Percentiles rank a stretch among this genome's conserved stretches.
phyloP scores from a whole-genome alignment of 1,140 invertebrate species.

The Paramacrobiotus metropolitanus region DNA sequence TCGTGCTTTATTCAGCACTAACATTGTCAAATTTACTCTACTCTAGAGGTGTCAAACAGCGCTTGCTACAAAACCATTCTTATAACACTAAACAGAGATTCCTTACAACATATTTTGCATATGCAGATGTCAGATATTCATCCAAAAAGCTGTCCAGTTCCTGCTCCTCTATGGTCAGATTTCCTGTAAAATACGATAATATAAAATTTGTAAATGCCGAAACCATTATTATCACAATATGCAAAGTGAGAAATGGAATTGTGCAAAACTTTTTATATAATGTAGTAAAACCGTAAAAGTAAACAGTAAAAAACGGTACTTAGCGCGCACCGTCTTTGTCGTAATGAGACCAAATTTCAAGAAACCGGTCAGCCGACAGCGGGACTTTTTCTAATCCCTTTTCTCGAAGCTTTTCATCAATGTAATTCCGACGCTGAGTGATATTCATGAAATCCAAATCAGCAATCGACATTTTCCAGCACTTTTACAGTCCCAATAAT shows the following conservation, averaged over 20 bases:
- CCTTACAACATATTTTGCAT: background rate
- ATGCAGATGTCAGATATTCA: background rate
- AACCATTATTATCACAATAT: background rate
- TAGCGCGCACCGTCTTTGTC: background rate
- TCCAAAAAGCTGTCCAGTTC: background rate
- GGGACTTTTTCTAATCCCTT: background rate
- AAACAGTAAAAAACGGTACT: too few species aligned
- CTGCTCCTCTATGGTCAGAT: conserved; percentile 1
- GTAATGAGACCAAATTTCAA: background rate
- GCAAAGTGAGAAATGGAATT: background rate
- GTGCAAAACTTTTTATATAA: background rate
- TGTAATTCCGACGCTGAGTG: background rate
- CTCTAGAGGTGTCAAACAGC: too few species aligned
- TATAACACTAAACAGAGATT: too few species aligned
- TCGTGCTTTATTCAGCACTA: too few species aligned
- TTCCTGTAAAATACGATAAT: too few species aligned
- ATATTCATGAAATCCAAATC: background rate
- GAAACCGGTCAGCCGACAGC: background rate
- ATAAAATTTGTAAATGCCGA: too few species aligned
- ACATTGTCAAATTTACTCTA: too few species aligned
- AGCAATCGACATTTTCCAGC: background rate
- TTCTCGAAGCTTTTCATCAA: background rate
- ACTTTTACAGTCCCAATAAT: too few species aligned
- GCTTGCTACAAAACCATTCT: too few species aligned
- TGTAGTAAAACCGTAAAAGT: background rate